These are phyloP conservation scores for Semnornis frantzii DNA, from an alignment of 2,113 vertebrate genomes.

Conservation along the genomic window DNA sequence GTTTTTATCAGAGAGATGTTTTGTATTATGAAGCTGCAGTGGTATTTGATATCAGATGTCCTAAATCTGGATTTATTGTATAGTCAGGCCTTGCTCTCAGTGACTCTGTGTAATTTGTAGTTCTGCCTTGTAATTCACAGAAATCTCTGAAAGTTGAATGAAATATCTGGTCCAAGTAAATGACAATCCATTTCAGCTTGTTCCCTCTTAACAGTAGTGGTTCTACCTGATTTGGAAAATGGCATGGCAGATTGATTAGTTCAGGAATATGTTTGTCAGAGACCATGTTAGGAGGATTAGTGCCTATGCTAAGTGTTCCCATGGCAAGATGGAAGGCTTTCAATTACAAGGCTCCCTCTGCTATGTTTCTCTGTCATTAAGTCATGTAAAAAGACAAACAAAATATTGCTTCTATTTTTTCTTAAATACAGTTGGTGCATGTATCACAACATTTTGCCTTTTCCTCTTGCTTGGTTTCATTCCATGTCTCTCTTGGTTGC, in stretches of 20 bases:
- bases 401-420: slow-evolving; percentile 61
- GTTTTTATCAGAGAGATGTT: background rate
- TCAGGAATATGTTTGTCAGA: background rate
- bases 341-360: background rate
- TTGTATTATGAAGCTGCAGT: background rate
- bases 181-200: background rate
- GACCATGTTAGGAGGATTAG: background rate
- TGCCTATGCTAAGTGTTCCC: background rate
- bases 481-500: slow-evolving; percentile 27
- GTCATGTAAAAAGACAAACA: slow-evolving; percentile 33
- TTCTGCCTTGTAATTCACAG: background rate
- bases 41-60: background rate
- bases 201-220: background rate
- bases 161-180: background rate
- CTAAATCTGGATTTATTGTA: background rate
- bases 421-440: slow-evolving; percentile 60
- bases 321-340: background rate
- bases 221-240: background rate
- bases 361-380: slow-evolving; percentile 34
- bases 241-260: background rate
- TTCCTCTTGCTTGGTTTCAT: slow-evolving; percentile 27
- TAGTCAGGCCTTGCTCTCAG: background rate
- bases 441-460: slow-evolving; percentile 64
- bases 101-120: background rate
- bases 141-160: background rate